Conservation (phyloP, 2,113 vertebrate species). For the Notiomystis cincta region DNA sequence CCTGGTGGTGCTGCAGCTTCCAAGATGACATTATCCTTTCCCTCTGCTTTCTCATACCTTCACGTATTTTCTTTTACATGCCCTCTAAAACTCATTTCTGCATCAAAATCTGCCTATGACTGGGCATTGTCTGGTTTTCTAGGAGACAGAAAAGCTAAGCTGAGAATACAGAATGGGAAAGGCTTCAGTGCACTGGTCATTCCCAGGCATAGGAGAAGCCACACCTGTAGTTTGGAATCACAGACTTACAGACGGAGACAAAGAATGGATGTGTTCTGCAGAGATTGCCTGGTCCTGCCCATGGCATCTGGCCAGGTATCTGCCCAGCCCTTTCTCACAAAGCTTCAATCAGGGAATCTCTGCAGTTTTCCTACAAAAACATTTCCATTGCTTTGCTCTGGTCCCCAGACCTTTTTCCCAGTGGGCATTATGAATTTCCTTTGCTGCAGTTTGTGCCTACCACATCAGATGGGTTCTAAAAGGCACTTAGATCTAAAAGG, state of each 20-base stretch:
- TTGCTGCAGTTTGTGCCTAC: no score
- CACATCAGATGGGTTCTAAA: neutral
- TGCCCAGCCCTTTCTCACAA: neutral
- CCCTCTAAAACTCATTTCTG: neutral
- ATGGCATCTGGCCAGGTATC: no score
- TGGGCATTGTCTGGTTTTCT: neutral
- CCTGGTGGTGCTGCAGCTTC: neutral
- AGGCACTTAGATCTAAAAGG: neutral
- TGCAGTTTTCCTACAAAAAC: neutral
- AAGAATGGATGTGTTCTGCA: accelerated
- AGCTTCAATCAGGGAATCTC: neutral
- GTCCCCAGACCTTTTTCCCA: neutral
- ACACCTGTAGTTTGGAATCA: neutral
- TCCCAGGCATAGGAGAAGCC: neutral
- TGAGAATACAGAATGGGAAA: neutral
- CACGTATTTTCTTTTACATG: neutral
- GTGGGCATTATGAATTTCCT: neutral
- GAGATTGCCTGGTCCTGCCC: neutral
- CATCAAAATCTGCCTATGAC: neutral
- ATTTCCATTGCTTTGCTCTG: neutral
- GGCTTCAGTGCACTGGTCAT: neutral
- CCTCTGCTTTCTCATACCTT: neutral
- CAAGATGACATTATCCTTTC: neutral
- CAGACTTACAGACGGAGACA: neutral
- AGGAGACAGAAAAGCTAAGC: neutral